Conservation (phyloP, 2,888 invertebrate genomes). For the Drosophila putrida region DNA sequence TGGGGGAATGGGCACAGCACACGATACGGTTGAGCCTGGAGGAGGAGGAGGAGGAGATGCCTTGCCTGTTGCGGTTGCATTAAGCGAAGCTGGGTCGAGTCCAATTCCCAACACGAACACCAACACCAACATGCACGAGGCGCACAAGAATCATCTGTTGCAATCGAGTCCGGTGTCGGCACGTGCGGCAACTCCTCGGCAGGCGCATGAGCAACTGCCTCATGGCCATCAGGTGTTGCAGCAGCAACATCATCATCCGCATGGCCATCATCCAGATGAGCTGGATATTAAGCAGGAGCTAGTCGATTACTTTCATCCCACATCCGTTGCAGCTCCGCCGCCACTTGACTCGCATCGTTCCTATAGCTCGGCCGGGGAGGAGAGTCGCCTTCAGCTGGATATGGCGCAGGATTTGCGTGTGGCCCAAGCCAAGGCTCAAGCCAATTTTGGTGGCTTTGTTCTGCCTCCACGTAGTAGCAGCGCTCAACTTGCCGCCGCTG, state of each 20-base stretch:
- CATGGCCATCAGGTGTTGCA: conserved; percentile 41
- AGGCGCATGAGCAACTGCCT: conserved; percentile 66
- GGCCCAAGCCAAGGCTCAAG: conserved; percentile 78
- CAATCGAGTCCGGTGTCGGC: conserved; percentile 57
- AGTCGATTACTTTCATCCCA: conserved; percentile 82
- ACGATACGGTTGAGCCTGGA: conserved; percentile 33
- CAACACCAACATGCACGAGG: conserved; percentile 79
- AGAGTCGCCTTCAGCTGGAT: conserved; percentile 79
- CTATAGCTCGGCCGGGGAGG: conserved; percentile 82
- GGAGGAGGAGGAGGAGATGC: conserved; percentile 12
- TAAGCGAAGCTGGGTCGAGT: conserved; percentile 77
- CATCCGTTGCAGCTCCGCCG: conserved; percentile 46
- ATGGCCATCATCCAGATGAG: conserved; percentile 68
- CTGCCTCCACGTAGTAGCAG: conserved; percentile 72
- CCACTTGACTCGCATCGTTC: conserved; percentile 83
- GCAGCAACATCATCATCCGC: conserved; percentile 38
- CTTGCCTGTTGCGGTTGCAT: neutral
- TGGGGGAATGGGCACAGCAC: neutral
- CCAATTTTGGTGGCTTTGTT: conserved; percentile 79
- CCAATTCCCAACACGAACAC: conserved; percentile 81
- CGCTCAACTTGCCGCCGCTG: conserved; percentile 42
- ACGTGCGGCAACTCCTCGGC: conserved; percentile 62
- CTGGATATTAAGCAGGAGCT: conserved; percentile 83
- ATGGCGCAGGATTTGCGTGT: conserved; percentile 84
- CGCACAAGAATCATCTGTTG: conserved; percentile 77